Evolutionary conservation across 2,888 invertebrate genomes (phyloP), one percentile per base, ranked within the genome.

Genomic region (Pterostichus niger): DNA sequence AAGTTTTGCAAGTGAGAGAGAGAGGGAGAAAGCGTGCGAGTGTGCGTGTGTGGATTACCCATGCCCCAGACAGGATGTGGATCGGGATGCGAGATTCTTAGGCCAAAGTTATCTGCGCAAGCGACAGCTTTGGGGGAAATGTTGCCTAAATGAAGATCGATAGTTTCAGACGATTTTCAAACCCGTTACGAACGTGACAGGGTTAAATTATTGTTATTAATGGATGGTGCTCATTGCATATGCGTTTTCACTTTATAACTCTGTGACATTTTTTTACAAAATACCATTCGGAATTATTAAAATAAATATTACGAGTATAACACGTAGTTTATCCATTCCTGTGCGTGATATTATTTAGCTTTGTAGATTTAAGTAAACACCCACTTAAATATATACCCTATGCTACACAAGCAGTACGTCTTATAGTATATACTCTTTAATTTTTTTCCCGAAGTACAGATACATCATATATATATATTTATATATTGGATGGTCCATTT

Each of bases 41-140:
- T 24, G 61, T n/a, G 35, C 2, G 13, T 64, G 64, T 35, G 64
- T 33, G 64, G 13, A 35, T 64, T 64, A 64, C 81, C 83, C 85
- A 83, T 84, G 85, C 85, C 85, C 84, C 85, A 84, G 83, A 84
- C 85, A 85, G 86, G 85, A 85, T 83, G 84, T 54, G 40, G 77
- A 68, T 68, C 80, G n/a, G 17, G 15, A 71, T 71, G 71, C 40
- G 46, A 71, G 71, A 71, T 44, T 71, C 71, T 71, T 71, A 71
- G 71, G 71, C 46, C 10, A 46, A 71, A 71, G 71, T 71, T 71
- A 71, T 71, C 46, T 71, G 15, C 46, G 71, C 13, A 6, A 13
- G 33, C 24, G 71, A 71, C 71, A 71, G 49, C 59, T 49, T 49
- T 49, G 49, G 33, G 31, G 64, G 64, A 33, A 64, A 64, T 35